Evolutionary conservation across 2,113 vertebrate species (phyloP).

Genomic region (Thunnus thynnus): DNA sequence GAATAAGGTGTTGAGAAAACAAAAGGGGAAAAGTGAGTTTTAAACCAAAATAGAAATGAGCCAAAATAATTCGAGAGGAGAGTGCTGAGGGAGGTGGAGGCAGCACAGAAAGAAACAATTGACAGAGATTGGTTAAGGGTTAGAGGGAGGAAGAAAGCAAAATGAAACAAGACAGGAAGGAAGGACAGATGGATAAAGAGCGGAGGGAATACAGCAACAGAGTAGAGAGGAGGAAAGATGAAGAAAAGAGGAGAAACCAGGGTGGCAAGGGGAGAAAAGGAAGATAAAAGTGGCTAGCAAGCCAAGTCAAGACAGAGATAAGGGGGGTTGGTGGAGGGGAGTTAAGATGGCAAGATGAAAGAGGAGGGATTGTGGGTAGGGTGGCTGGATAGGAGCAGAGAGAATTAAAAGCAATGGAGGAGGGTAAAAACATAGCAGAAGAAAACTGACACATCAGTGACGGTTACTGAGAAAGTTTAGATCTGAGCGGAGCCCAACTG

Average conservation of each 20-base stretch:
- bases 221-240: not conserved
- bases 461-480: not conserved
- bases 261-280: not conserved
- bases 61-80: slow-evolving; percentile 1
- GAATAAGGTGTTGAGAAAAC: not conserved
- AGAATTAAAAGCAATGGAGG: not conserved
- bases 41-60: not conserved
- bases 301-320: not conserved
- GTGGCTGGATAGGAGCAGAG: slow-evolving; percentile 7
- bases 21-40: not conserved
- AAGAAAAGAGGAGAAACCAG: not conserved
- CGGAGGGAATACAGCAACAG: not conserved
- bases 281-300: slow-evolving; percentile 9
- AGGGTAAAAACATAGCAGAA: not conserved
- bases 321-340: not conserved
- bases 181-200: not conserved
- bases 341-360: slow-evolving; percentile 39
- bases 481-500: not conserved
- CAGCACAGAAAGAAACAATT: slow-evolving; percentile 15
- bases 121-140: slow-evolving; percentile 19
- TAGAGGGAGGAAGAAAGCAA: not conserved
- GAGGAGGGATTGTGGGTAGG: slow-evolving; percentile 6
- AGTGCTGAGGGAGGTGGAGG: slow-evolving; percentile 6
- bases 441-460: not conserved
- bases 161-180: slow-evolving; percentile 17